phyloP scores from a whole-genome alignment of 1,140 invertebrate species.

The Artemia franciscana region DNA sequence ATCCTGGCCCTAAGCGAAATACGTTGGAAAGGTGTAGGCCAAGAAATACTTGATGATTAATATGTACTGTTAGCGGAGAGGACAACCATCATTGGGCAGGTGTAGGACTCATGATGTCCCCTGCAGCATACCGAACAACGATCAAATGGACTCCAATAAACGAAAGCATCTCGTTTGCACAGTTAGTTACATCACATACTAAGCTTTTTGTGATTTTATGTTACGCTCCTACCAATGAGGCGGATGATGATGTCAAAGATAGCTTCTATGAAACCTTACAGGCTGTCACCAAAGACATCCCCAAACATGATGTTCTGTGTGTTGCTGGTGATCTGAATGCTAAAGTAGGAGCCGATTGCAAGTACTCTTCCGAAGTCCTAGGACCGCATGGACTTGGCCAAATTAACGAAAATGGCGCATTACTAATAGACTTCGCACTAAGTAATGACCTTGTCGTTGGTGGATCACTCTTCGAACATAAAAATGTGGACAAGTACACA shows the following conservation, averaged over 20 bases:
- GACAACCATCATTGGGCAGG: neutral
- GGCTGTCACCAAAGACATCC: neutral
- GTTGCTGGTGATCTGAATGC: neutral
- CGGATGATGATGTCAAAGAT: neutral
- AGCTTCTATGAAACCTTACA: neutral
- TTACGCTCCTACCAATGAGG: neutral
- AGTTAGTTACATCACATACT: neutral
- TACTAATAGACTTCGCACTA: neutral
- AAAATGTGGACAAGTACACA: neutral
- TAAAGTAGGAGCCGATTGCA: neutral
- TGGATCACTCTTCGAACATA: neutral
- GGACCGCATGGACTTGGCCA: neutral
- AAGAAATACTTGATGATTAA: neutral
- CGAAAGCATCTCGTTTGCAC: neutral
- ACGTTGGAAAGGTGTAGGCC: neutral
- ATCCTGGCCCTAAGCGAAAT: neutral
- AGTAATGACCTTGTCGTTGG: neutral
- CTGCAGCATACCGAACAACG: neutral
- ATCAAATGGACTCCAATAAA: neutral
- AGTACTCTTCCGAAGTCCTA: too few species aligned
- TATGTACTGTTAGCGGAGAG: neutral
- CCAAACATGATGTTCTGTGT: neutral
- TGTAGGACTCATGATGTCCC: neutral
- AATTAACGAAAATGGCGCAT: neutral
- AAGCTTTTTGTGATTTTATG: neutral